Evolutionary conservation across 37 sponge, comb jelly and placozoan genomes (phyloP).

Genomic region (Chondrilla cf. caribensis): DNA sequence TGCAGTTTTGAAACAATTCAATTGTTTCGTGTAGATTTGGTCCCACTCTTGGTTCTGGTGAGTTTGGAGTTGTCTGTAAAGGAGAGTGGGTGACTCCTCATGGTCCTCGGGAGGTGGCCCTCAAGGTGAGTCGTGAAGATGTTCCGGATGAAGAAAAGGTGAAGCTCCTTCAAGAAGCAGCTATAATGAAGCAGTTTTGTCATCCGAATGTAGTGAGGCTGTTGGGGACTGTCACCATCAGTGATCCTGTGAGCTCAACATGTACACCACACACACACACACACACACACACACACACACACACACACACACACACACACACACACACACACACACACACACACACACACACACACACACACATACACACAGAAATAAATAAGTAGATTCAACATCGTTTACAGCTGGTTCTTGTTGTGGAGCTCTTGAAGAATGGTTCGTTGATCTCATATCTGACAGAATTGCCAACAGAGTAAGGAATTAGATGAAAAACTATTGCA

Average conservation of each 20-base stretch:
- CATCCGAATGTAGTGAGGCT: background rate
- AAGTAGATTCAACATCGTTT: too few species aligned
- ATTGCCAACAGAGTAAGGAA: too few species aligned
- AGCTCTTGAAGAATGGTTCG: background rate
- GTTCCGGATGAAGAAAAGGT: background rate
- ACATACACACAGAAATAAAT: background rate
- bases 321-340: too few species aligned
- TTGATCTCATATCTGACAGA: too few species aligned
- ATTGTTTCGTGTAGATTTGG: too few species aligned
- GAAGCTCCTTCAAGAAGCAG: conserved; percentile 5
- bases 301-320: too few species aligned
- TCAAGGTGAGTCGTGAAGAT: background rate
- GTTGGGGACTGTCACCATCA: background rate
- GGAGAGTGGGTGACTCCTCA: background rate
- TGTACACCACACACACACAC: too few species aligned
- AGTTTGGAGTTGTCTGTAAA: conserved; percentile 10
- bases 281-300: too few species aligned
- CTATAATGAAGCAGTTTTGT: conserved; percentile 4
- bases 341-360: too few species aligned
- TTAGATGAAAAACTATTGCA: too few species aligned
- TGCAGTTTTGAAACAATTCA: too few species aligned
- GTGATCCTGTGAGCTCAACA: background rate
- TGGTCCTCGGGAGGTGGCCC: background rate
- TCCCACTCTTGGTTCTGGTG: background rate
- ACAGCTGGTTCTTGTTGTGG: background rate